Base-by-base conservation (phyloP, 2,888 invertebrate genomes). In the Helleia helle region DNA sequence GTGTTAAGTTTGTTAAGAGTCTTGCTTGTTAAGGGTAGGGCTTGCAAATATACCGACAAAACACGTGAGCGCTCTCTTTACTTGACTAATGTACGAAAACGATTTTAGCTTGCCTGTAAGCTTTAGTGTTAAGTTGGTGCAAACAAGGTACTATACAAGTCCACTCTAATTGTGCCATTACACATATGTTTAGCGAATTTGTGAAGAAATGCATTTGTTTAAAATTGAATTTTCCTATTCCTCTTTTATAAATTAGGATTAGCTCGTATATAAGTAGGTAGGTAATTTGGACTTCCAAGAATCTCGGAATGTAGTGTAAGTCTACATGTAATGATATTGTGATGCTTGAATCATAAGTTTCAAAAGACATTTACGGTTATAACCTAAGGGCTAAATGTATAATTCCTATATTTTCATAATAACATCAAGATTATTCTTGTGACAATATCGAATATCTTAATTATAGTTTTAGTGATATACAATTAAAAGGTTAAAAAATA, bases 391-490 rank as follows among this genome's bases (percentile, higher is more conserved):
- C n/a, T n/a, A n/a, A n/a, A n/a, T n/a, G n/a, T n/a, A 37, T 22
- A 18, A 25, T 37, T 26, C 36, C 14, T 37, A 26, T 37, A 14
- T 37, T 37, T 37, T 37, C 25, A 37, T 36, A 25, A 38, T 47
- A 41, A 45, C 56, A 59, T 65, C 59, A 65, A 68, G 67, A 67
- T 65, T 69, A 63, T 60, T 60, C 52, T 55, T 63, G 51, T 62
- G 62, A 63, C 56, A 54, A 58, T 56, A 56, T 46, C 49, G 50
- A 49, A 50, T 59, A 51, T 52, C 58, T 58, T 57, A 54, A 56
- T 47, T 57, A 51, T n/a, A n/a, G n/a, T n/a, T 29, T 30, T 15
- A 30, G 30, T 30, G 30, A 30, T 30, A 30, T 9, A 15, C 14
- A 65, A 61, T 62, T 58, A 52, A 58, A 57, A 40, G 38, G 34